phyloP scores from a whole-genome alignment of 2,888 invertebrate species.

The Epirrhoe alternata region DNA sequence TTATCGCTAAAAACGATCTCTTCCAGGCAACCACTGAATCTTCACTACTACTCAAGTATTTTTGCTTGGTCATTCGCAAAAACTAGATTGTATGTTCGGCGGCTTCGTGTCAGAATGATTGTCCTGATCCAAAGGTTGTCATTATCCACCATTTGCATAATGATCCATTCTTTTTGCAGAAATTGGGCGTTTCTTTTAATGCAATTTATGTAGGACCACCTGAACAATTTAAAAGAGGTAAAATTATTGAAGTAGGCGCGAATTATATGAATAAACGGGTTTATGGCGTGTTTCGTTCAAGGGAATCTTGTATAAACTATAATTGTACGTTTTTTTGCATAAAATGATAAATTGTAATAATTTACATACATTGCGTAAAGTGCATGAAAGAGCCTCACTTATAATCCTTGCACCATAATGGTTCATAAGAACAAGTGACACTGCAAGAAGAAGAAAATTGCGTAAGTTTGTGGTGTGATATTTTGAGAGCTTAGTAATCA shows the following conservation, averaged over 20 bases:
- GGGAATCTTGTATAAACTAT: slow-evolving; percentile 45
- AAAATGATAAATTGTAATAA: slow-evolving; percentile 7
- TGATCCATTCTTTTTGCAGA: slow-evolving; percentile 60
- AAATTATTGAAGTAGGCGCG: slow-evolving; percentile 59
- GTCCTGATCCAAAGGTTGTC: slow-evolving; percentile 50
- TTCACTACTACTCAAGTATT: background rate
- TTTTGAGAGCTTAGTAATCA: background rate
- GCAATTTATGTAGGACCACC: slow-evolving; percentile 49
- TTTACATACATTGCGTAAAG: slow-evolving; percentile 10
- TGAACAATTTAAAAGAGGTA: slow-evolving; percentile 50
- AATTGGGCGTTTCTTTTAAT: slow-evolving; percentile 53
- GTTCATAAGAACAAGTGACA: too few species aligned
- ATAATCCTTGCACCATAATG: background rate
- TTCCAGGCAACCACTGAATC: too few species aligned
- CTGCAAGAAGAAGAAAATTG: too few species aligned
- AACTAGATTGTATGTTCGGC: slow-evolving; percentile 45
- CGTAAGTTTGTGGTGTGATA: too few species aligned
- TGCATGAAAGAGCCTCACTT: too few species aligned
- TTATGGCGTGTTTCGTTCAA: slow-evolving; percentile 50
- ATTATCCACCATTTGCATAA: slow-evolving; percentile 66
- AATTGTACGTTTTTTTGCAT: slow-evolving; percentile 21
- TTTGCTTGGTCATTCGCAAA: slow-evolving; percentile 22
- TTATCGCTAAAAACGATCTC: too few species aligned
- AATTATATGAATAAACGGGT: slow-evolving; percentile 50
- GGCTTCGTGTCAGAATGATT: slow-evolving; percentile 45